Evolutionary conservation across 2,797 vertebrate species (phyloP).

Genomic region (Microctenopoma steveboyesi): DNA sequence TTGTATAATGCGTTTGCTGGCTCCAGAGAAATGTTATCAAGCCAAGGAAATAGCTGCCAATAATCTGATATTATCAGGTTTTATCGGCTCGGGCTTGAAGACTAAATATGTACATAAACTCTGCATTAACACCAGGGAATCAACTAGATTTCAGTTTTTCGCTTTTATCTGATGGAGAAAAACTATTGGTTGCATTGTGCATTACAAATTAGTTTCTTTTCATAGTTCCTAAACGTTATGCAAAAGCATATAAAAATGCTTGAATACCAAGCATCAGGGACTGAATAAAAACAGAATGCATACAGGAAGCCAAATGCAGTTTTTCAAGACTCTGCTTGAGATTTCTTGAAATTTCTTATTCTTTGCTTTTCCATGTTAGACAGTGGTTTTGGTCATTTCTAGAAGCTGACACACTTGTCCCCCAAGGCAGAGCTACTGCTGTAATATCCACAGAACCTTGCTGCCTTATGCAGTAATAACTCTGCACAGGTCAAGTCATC

Average conservation of each 20-base stretch:
- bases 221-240: too few relatives aligned
- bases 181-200: too few relatives aligned
- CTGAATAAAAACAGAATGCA: too few relatives aligned
- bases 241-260: too few relatives aligned
- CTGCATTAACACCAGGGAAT: neutral
- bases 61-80: neutral
- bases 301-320: neutral
- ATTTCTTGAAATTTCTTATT: slow-evolving; percentile 25
- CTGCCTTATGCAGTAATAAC: slow-evolving; percentile 53
- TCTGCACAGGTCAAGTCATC: slow-evolving; percentile 12
- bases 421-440: slow-evolving; percentile 23
- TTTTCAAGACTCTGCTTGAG: slow-evolving; percentile 9
- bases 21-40: slow-evolving; percentile 4
- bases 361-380: slow-evolving; percentile 33
- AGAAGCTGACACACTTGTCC: slow-evolving; percentile 35
- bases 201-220: too few relatives aligned
- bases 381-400: slow-evolving; percentile 44
- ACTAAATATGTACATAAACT: neutral
- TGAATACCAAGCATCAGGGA: neutral
- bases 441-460: slow-evolving; percentile 40
- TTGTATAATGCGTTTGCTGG: neutral
- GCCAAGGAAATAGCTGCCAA: neutral
- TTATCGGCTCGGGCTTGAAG: neutral
- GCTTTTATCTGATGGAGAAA: neutral
- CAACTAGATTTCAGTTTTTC: too few relatives aligned